Conservation (phyloP, 2,113 vertebrate species). For the Tricholaema leucomelas region DNA sequence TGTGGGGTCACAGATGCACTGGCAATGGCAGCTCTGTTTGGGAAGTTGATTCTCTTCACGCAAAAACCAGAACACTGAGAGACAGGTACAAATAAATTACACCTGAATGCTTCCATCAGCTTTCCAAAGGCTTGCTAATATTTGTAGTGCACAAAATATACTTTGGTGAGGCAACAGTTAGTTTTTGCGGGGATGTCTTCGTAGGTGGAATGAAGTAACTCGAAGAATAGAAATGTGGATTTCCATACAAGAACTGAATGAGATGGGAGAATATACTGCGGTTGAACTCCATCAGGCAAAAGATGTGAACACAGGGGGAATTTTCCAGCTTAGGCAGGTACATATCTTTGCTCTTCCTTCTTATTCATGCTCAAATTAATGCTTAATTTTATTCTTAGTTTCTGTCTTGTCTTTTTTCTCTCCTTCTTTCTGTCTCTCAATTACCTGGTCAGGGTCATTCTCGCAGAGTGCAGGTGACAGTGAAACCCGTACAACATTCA, state of each 20-base stretch:
- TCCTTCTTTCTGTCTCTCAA: background rate
- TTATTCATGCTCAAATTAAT: background rate
- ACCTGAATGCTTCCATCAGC: background rate
- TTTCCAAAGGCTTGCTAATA: background rate
- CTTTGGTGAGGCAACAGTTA: background rate
- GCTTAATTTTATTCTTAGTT: conserved; percentile 5
- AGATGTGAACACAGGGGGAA: conserved; percentile 93
- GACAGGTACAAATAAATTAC: conserved; percentile 82
- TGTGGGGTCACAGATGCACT: conserved; percentile 96
- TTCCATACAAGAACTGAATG: conserved; percentile 93
- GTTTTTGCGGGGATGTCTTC: background rate
- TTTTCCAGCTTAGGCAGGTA: conserved; percentile 97
- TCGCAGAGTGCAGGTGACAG: conserved; percentile 89
- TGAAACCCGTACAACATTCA: conserved; percentile 91
- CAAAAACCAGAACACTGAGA: conserved; percentile 88
- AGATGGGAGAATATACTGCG: conserved; percentile 91
- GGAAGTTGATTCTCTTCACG: conserved; percentile 91
- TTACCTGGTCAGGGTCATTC: conserved; percentile 88
- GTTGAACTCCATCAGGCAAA: conserved; percentile 92
- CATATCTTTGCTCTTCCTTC: background rate
- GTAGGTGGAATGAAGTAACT: conserved; percentile 96
- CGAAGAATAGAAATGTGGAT: conserved; percentile 92
- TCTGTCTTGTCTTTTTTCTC: background rate
- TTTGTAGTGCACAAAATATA: background rate
- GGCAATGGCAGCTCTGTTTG: conserved; percentile 88